Base-by-base conservation (phyloP, 64 coral and sea anemone species). In the Porites australiensis region DNA sequence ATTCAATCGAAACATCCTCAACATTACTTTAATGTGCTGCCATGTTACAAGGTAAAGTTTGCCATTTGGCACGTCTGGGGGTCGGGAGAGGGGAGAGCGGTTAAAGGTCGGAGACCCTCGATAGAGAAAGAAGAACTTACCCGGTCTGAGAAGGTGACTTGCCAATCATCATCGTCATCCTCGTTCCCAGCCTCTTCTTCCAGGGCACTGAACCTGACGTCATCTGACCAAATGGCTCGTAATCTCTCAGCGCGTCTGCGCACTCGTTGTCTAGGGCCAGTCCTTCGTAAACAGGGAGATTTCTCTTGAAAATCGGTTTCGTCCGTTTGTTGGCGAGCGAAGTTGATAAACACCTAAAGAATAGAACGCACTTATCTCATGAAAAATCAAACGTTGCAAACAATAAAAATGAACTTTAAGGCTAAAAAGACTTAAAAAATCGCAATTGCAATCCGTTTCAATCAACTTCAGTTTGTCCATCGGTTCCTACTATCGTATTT, bases 321-420 rank as follows among this genome's bases (percentile, higher is more conserved):
- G 74, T 95, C 94, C 61, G 88, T 95, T 76, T 95, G 94, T 88
- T 91, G 82, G 18, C 89, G 72, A 4, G 94, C 94, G 18, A 95
- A 95, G 67, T 95, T 95, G 27, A 95, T 88, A 46, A 95, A 95
- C 5, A 95, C 94, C 94, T 95, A 37, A 59, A 45, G 27, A 0
- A 37, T 37, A 37, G 27, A 37, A 37, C 27, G 27, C 27, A 37
- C 27, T 37, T 37, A 37, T 37, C 27, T 37, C 27, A 37, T 37
- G 27, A 37, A 37, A 37, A 79, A 23, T 70, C 9, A 27, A 23
- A 8, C n/a, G n/a, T 1, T n/a, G 20, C 19, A 70, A 59, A 59
- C 59, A 19, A 83, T 46, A 61, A 59, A 63, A 52, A 15, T 2
- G 11, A 54, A 53, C 13, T n/a, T 74, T 18, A 59, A 81, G 27